These are phyloP conservation scores for Diorhabda carinulata DNA, from an alignment of 1,140 invertebrate genomes.

Conservation along the genomic window DNA sequence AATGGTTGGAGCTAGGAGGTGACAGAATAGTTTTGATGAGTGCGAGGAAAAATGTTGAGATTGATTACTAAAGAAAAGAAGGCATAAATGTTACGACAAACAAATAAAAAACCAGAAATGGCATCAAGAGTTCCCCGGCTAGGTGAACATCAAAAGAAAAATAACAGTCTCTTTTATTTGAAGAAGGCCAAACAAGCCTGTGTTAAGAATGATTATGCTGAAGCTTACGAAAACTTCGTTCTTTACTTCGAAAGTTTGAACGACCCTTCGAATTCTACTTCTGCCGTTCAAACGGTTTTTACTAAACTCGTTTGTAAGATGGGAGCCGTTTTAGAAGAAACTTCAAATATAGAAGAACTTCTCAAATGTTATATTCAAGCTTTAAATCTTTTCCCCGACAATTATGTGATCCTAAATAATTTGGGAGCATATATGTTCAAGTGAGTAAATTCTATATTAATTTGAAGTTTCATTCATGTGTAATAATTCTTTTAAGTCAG, in stretches of 20 bases:
- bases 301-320: constrained; percentile 28
- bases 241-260: constrained; percentile 32
- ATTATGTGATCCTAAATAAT: constrained; percentile 35
- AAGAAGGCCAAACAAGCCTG: constrained; percentile 29
- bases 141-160: constrained; percentile 6
- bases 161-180: constrained; percentile 26
- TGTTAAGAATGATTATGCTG: constrained; percentile 25
- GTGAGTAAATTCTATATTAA: constrained; percentile 20
- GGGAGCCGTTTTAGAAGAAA: constrained; percentile 26
- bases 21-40: too few relatives aligned
- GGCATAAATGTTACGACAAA: neutral
- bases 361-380: constrained; percentile 35
- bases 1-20: neutral
- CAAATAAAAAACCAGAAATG: constrained; percentile 4
- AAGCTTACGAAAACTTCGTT: constrained; percentile 30
- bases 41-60: too few relatives aligned
- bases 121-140: constrained; percentile 9
- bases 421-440: constrained; percentile 36
- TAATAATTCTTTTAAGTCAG: too few relatives aligned
- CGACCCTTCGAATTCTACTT: constrained; percentile 21
- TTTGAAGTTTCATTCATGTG: neutral
- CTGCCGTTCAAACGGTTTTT: constrained; percentile 26
- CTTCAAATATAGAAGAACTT: constrained; percentile 28
- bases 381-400: constrained; percentile 35
- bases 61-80: too few relatives aligned